Conservation (phyloP, 1,140 invertebrate species). For the Daktulosphaira vitifoliae region DNA sequence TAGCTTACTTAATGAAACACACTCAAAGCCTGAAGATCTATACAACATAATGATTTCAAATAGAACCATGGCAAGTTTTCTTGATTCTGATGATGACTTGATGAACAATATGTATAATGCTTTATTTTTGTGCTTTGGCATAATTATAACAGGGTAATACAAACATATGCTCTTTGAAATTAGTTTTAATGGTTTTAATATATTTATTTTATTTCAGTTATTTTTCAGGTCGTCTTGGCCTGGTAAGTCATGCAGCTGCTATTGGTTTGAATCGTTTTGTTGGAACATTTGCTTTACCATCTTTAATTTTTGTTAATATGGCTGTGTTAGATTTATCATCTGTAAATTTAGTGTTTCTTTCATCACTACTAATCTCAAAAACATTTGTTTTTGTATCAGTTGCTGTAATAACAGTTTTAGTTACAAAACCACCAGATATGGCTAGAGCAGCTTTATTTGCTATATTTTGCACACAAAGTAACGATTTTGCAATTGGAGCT, state of each 20-base stretch:
- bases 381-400: slow-evolving; percentile 76
- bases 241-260: slow-evolving; percentile 76
- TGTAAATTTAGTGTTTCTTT: slow-evolving; percentile 85
- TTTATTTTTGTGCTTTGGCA: slow-evolving; percentile 80
- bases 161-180: slow-evolving; percentile 22
- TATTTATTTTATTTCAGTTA: slow-evolving; percentile 58
- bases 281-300: slow-evolving; percentile 83
- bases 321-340: slow-evolving; percentile 72
- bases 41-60: slow-evolving; percentile 22
- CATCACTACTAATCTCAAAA: slow-evolving; percentile 77
- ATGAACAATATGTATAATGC: slow-evolving; percentile 82
- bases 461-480: slow-evolving; percentile 93
- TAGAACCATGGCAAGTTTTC: neutral
- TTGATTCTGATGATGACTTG: slow-evolving; percentile 43
- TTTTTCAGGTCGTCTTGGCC: slow-evolving; percentile 71
- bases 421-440: slow-evolving; percentile 68
- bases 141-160: slow-evolving; percentile 77
- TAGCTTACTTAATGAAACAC: slow-evolving; percentile 19
- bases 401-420: slow-evolving; percentile 64
- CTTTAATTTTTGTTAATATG: slow-evolving; percentile 83
- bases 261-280: slow-evolving; percentile 89
- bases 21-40: slow-evolving; percentile 4
- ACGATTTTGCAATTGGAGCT: slow-evolving; percentile 95
- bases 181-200: slow-evolving; percentile 16
- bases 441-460: slow-evolving; percentile 82